Evolutionary conservation across 2,888 invertebrate species (phyloP), one percentile per base, ranked within the genome.

Genomic region (Cheilosia impressa): DNA sequence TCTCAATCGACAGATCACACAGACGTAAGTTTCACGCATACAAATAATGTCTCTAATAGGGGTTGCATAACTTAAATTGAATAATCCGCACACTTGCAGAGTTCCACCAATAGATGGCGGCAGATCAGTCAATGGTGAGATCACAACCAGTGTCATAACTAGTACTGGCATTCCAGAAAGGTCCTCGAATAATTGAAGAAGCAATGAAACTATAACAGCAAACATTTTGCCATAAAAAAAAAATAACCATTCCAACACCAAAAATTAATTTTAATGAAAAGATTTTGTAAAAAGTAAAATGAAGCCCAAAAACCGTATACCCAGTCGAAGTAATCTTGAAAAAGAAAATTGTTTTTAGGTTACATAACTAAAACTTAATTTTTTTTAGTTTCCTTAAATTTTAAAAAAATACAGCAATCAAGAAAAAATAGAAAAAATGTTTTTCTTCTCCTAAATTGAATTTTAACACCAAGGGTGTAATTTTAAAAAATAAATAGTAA

Each of bases 61-160:
- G 6, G 27, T 50, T 22, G 13, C 31, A 50, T 45, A 24, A 73
- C 63, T 63, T 41, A 31, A 71, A 57, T 68, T 80, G 27, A 69
- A 57, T 78, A 57, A 78, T 78, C 62, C 57, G 63, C 88, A 80
- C 83, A 76, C 78, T 92, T 93, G 65, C 89, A 95, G 94, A 88
- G 94, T 94, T 65, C 93, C 94, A 88, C 93, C 94, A 84, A 90
- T 95, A 89, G 95, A 94, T 89, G 90, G 88, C n/a, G 88, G 90
- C 43, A 90, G 92, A 31, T 88, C 89, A 7, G 82, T 89, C 62
- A 91, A 90, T 77, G 90, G 89, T 31, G 92, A 92, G 82, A 89
- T 92, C 17, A 89, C 91, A 71, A 93, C 91, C 15, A 93, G 93
- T 78, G 94, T 94, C 62, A 94, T 94, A 88, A 94, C 94, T 7